A percentile compares a stretch with the other conserved stretches of the same genome.
Conservation (phyloP, 2,888 invertebrate genomes). For the Cyaniris semiargus region DNA sequence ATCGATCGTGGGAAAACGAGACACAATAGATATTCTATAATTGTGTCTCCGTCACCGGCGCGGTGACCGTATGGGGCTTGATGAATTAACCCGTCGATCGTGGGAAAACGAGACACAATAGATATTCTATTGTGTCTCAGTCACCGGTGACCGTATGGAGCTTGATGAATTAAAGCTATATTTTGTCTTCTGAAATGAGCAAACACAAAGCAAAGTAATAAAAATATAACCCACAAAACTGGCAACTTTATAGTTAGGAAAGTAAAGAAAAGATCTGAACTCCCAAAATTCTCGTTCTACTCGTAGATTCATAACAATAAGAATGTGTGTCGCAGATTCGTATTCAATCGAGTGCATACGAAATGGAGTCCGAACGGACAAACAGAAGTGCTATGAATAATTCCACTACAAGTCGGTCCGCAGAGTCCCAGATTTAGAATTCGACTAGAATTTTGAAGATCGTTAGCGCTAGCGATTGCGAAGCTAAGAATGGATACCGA, state of each 20-base stretch:
- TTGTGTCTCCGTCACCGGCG: too few relatives aligned
- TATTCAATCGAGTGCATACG: slow-evolving; percentile 35
- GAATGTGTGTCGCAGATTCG: slow-evolving; percentile 30
- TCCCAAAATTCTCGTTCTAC: background rate
- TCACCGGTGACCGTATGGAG: too few relatives aligned
- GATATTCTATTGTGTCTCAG: too few relatives aligned
- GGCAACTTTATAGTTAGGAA: background rate
- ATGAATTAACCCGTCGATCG: too few relatives aligned
- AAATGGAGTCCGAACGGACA: slow-evolving; percentile 35
- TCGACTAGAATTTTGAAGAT: slow-evolving; percentile 25
- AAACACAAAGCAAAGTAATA: background rate
- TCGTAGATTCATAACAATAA: slow-evolving; percentile 24
- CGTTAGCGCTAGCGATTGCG: slow-evolving; percentile 27
- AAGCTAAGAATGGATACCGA: background rate
- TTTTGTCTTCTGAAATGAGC: background rate
- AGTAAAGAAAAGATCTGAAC: background rate
- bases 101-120: too few relatives aligned
- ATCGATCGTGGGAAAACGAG: too few relatives aligned
- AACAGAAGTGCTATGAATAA: slow-evolving; percentile 38
- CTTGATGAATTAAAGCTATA: too few relatives aligned
- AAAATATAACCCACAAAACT: background rate
- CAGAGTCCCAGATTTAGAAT: slow-evolving; percentile 30
- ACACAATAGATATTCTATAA: too few relatives aligned
- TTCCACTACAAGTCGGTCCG: slow-evolving; percentile 34
- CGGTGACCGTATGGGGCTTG: too few relatives aligned